A percentile compares a stretch with the other conserved stretches of the same genome.
These are phyloP conservation scores for Augiades crinisus DNA, from an alignment of 2,888 invertebrate species.

Conservation along the genomic window DNA sequence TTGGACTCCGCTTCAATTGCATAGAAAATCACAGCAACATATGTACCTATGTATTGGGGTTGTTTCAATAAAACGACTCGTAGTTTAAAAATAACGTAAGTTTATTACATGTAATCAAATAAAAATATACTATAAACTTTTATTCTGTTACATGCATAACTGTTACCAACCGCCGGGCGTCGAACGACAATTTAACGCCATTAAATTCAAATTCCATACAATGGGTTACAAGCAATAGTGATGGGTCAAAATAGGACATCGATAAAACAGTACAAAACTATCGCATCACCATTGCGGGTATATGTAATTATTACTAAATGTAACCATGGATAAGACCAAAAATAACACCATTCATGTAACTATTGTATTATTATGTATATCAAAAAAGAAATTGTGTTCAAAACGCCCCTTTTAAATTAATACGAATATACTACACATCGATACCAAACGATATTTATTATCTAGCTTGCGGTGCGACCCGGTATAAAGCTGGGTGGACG, in stretches of 20 bases:
- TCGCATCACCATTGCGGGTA: constrained; percentile 46
- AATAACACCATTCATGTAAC: constrained; percentile 22
- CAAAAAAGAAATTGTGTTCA: constrained; percentile 28
- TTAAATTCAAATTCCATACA: constrained; percentile 26
- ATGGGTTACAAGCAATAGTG: constrained; percentile 28
- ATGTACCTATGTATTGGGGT: neutral
- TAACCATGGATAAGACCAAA: constrained; percentile 29
- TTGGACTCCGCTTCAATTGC: no score
- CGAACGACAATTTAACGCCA: constrained; percentile 41
- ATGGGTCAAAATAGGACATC: constrained; percentile 22
- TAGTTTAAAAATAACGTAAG: constrained; percentile 81
- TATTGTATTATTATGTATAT: neutral
- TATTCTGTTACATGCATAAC: constrained; percentile 65
- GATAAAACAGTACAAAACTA: neutral
- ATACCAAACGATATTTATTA: constrained; percentile 36
- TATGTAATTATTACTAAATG: constrained; percentile 47
- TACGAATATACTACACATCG: constrained; percentile 42
- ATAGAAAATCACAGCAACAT: neutral
- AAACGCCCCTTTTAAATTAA: constrained; percentile 25
- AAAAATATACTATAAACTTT: constrained; percentile 75
- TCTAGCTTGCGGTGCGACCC: constrained; percentile 23
- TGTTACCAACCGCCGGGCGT: constrained; percentile 44
- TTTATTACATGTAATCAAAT: constrained; percentile 80
- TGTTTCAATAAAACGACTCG: constrained; percentile 51
- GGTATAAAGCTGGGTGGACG: constrained; percentile 48